Percentiles rank a stretch among this genome's conserved stretches.
These are phyloP conservation scores for Decapterus maruadsi DNA, from an alignment of 2,797 vertebrate species.

Conservation along the genomic window DNA sequence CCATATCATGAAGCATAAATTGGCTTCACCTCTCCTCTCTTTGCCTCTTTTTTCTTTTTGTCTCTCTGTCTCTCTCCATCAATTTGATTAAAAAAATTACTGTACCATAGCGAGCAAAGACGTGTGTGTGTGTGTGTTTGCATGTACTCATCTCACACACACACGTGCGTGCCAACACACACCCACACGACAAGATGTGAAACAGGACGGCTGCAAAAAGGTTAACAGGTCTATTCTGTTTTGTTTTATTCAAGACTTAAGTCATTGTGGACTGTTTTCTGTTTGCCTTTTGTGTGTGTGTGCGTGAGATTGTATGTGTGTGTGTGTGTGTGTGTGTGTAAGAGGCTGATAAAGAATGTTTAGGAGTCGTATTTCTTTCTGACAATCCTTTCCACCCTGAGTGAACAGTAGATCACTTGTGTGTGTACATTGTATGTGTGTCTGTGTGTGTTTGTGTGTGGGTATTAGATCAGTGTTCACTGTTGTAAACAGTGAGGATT, in stretches of 20 bases:
- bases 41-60: constrained; percentile 71
- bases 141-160: constrained; percentile 73
- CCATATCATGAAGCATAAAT: constrained; percentile 99
- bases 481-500: constrained; percentile 78
- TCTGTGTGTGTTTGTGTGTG: constrained; percentile 46
- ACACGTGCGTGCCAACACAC: constrained; percentile 52
- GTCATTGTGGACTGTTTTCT: constrained; percentile 32
- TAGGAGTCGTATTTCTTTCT: constrained; percentile 73
- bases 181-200: constrained; percentile 61
- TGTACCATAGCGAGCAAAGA: constrained; percentile 94
- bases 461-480: constrained; percentile 78
- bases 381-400: constrained; percentile 69
- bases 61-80: constrained; percentile 83
- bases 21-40: constrained; percentile 92
- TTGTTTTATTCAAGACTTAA: constrained; percentile 45
- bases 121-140: constrained; percentile 88
- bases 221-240: constrained; percentile 69
- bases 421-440: constrained; percentile 38
- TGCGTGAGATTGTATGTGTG: not conserved
- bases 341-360: constrained; percentile 67
- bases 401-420: constrained; percentile 73
- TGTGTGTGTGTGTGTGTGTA: constrained; percentile 46
- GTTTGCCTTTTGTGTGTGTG: constrained; percentile 30
- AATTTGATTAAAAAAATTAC: constrained; percentile 99
- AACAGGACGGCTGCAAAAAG: constrained; percentile 59